Evolutionary conservation across 2,797 vertebrate genomes (phyloP).

Genomic region (Pangasius macronema): DNA sequence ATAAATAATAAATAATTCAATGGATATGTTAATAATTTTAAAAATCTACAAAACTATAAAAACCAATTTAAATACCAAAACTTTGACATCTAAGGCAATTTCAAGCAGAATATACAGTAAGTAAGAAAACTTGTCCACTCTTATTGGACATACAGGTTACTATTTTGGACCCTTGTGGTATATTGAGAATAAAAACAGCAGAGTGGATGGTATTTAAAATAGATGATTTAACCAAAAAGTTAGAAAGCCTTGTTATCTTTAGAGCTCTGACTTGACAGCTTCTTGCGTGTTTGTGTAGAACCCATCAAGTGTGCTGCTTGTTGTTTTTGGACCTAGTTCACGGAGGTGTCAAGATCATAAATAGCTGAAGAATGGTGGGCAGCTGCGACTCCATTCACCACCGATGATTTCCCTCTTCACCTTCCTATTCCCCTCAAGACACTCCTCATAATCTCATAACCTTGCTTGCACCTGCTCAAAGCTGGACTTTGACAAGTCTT

Average conservation of each 20-base stretch:
- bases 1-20: background rate
- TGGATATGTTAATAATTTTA: background rate
- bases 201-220: background rate
- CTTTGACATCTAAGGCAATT: background rate
- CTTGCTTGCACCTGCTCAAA: slow-evolving; percentile 35
- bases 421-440: slow-evolving; percentile 41
- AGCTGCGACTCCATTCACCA: slow-evolving; percentile 19
- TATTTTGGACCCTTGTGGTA: background rate
- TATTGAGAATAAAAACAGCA: background rate
- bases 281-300: background rate
- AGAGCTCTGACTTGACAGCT: background rate
- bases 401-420: slow-evolving; percentile 30
- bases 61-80: background rate
- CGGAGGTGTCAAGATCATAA: slow-evolving; percentile 20
- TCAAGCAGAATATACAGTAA: background rate
- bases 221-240: background rate
- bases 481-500: slow-evolving; percentile 23
- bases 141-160: background rate
- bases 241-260: background rate
- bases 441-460: slow-evolving; percentile 8
- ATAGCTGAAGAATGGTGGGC: slow-evolving; percentile 28
- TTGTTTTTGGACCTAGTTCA: background rate
- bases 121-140: too few species aligned
- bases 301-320: background rate
- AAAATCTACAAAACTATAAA: background rate